Evolutionary conservation across 2,797 vertebrate genomes (phyloP).

Genomic region (Rhynchonycteris naso): DNA sequence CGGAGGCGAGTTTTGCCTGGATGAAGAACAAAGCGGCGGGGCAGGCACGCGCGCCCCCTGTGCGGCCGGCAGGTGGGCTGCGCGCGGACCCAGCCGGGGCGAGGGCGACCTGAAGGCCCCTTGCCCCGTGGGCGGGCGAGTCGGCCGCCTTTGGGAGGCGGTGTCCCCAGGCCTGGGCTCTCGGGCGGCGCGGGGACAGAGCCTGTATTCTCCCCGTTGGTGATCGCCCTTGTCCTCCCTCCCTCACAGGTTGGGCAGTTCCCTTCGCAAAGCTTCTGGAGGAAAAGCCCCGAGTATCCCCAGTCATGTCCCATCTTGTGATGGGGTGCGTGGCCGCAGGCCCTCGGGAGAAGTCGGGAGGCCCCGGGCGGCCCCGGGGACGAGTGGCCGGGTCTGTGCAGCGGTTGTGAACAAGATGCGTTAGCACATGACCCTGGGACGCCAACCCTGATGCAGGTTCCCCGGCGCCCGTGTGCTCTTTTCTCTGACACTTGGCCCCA

Average conservation of each 20-base stretch:
- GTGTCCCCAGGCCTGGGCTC: background rate
- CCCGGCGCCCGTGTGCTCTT: background rate
- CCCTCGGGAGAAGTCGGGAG: conserved; percentile 1
- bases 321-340: conserved; percentile 43
- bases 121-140: background rate
- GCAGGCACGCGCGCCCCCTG: conserved; percentile 56
- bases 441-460: conserved; percentile 2
- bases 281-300: conserved; percentile 44
- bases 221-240: background rate
- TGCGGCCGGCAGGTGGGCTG: conserved; percentile 64
- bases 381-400: conserved; percentile 43
- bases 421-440: conserved; percentile 45
- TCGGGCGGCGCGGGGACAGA: background rate
- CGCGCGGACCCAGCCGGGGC: background rate
- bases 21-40: conserved; percentile 74
- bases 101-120: background rate
- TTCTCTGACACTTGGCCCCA: conserved; percentile 26
- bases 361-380: conserved; percentile 44
- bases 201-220: background rate
- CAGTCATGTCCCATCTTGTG: conserved; percentile 51
- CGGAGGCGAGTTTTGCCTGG: conserved; percentile 20
- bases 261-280: conserved; percentile 22
- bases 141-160: background rate
- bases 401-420: conserved; percentile 53
- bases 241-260: conserved; percentile 46